Evolutionary conservation across 1,140 invertebrate species (phyloP).

Genomic region (Sitodiplosis mosellana): DNA sequence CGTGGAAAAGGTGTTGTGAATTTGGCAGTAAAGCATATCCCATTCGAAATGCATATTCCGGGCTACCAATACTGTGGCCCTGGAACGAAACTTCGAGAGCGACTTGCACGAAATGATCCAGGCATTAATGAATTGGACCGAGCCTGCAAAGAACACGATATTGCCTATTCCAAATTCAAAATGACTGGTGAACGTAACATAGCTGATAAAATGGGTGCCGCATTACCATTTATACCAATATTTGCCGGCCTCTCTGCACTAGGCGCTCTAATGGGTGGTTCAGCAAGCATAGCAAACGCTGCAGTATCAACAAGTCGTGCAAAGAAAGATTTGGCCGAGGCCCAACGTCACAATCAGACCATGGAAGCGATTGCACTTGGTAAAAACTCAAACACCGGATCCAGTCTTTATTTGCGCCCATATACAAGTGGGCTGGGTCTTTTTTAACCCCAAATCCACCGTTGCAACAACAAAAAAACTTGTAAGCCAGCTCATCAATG

Average conservation of each 20-base stretch:
- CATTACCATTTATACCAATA: constrained; percentile 20
- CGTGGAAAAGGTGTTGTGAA: constrained; percentile 5
- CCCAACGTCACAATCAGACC: constrained; percentile 13
- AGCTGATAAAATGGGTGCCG: constrained; percentile 23
- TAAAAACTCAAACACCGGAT: no score
- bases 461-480: no score
- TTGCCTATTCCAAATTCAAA: constrained; percentile 17
- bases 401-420: constrained; percentile 15
- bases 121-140: constrained; percentile 17
- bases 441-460: no score
- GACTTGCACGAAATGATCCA: constrained; percentile 12
- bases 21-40: constrained; percentile 10
- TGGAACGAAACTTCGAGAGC: constrained; percentile 6
- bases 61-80: constrained; percentile 4
- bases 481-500: no score
- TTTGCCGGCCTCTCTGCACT: constrained; percentile 19
- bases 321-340: constrained; percentile 10
- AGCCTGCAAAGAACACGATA: constrained; percentile 12
- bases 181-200: constrained; percentile 17
- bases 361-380: constrained; percentile 16
- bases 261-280: constrained; percentile 12
- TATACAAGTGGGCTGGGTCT: constrained; percentile 13
- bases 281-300: constrained; percentile 10
- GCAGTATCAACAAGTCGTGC: constrained; percentile 11
- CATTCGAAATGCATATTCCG: constrained; percentile 13